phyloP scores from a whole-genome alignment of 2,888 invertebrate genomes.

The Acrobasis suavella region DNA sequence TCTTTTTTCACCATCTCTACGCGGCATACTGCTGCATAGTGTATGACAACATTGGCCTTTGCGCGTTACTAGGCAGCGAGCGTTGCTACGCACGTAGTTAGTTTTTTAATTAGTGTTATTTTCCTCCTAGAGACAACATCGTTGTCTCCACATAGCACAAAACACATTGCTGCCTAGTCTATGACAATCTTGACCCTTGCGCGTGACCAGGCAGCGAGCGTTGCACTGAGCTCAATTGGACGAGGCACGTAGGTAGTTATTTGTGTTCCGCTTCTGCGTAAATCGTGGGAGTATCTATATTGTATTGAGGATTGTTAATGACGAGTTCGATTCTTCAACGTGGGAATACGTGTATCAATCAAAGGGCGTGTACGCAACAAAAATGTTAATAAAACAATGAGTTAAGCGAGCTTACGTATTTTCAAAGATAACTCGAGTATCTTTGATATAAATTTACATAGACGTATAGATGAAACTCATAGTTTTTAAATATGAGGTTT shows the following conservation, averaged over 20 bases:
- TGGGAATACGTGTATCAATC: not conserved
- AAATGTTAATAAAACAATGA: too few species aligned
- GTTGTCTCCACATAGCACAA: not conserved
- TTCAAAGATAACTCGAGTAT: too few species aligned
- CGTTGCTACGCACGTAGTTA: conserved; percentile 46
- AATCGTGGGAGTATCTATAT: conserved; percentile 31
- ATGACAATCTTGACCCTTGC: conserved; percentile 70
- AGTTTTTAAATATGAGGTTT: too few species aligned
- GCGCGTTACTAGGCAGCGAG: conserved; percentile 71
- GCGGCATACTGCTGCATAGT: conserved; percentile 29
- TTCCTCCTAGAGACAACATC: conserved; percentile 3
- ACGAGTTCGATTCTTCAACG: not conserved
- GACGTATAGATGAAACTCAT: too few species aligned
- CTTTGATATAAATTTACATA: too few species aligned
- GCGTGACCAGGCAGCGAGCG: conserved; percentile 73
- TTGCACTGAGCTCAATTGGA: conserved; percentile 75
- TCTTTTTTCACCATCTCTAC: too few species aligned
- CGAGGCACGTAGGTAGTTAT: conserved; percentile 37
- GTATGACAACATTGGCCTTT: conserved; percentile 72
- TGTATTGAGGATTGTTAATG: conserved; percentile 6
- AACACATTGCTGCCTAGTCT: conserved; percentile 40
- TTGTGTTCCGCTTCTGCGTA: conserved; percentile 35
- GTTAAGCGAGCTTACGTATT: too few species aligned
- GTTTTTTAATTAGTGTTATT: not conserved
- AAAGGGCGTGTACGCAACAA: not conserved